Evolutionary conservation across 1,140 invertebrate genomes (phyloP).

Genomic region (Lucilia sericata): DNA sequence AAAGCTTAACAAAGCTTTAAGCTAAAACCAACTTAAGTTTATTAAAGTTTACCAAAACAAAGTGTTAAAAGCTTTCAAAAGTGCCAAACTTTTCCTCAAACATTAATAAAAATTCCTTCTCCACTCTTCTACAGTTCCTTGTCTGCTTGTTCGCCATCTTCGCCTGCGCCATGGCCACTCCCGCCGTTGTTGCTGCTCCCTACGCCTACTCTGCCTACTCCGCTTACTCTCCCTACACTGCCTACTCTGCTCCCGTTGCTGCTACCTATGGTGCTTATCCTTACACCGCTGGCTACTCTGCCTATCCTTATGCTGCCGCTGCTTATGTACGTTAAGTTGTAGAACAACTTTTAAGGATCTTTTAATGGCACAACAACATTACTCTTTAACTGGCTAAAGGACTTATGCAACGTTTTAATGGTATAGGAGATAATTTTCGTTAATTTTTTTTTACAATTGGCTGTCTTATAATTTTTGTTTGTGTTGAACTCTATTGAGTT

Average conservation of each 20-base stretch:
- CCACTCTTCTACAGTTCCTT: slow-evolving; percentile 53
- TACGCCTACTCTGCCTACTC: slow-evolving; percentile 68
- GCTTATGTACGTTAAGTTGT: slow-evolving; percentile 60
- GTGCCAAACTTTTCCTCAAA: background rate
- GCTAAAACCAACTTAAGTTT: background rate
- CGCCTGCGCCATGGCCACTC: slow-evolving; percentile 64
- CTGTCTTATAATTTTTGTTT: background rate
- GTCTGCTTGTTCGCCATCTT: slow-evolving; percentile 65
- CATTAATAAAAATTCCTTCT: slow-evolving; percentile 3
- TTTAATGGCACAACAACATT: too few relatives aligned
- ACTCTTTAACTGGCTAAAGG: background rate
- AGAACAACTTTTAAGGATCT: background rate
- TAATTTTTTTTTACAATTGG: background rate
- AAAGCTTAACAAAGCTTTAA: background rate
- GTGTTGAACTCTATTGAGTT: slow-evolving; percentile 39
- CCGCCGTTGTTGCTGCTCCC: slow-evolving; percentile 57
- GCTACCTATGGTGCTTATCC: slow-evolving; percentile 54
- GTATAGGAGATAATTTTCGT: too few relatives aligned
- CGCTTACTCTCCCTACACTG: slow-evolving; percentile 57
- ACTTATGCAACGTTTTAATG: background rate
- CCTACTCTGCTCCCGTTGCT: slow-evolving; percentile 66
- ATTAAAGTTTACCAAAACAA: slow-evolving; percentile 33
- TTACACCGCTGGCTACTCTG: slow-evolving; percentile 60
- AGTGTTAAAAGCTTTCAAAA: slow-evolving; percentile 2
- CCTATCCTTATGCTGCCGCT: slow-evolving; percentile 58